Conservation (phyloP, 2,797 vertebrate genomes). For the Sorex maritimensis region DNA sequence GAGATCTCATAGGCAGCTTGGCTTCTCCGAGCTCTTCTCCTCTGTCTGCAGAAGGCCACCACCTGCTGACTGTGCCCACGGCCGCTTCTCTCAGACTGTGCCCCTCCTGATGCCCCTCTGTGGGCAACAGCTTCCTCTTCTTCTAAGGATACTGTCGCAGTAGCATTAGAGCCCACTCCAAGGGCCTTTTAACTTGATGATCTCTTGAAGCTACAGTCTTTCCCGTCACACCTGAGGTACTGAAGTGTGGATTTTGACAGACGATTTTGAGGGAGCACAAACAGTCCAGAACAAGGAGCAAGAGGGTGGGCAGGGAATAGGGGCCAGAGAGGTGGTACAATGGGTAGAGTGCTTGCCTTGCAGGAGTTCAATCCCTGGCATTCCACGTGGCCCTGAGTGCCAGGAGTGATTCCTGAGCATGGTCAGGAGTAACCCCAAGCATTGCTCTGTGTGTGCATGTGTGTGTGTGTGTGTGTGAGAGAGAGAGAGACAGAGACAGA, state of each 20-base stretch:
- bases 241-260: background rate
- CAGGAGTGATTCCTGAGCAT: too few species aligned
- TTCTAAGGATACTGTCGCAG: background rate
- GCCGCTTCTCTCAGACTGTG: rapidly evolving
- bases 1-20: background rate
- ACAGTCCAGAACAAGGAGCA: background rate
- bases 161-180: background rate
- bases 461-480: too few species aligned
- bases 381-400: too few species aligned
- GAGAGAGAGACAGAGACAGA: too few species aligned
- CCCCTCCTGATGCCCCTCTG: too few species aligned
- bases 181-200: background rate
- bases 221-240: background rate
- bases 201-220: background rate
- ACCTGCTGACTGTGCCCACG: too few species aligned
- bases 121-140: background rate
- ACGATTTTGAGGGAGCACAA: background rate
- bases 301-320: background rate
- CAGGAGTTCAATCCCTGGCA: too few species aligned
- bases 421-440: too few species aligned
- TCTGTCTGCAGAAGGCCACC: rapidly evolving
- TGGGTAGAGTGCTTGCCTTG: too few species aligned
- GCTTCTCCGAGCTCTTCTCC: background rate
- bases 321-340: background rate
- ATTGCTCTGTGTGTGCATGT: too few species aligned